A percentile compares a stretch with the other conserved stretches of the same genome.
Conservation (phyloP, 2,113 vertebrate genomes). For the rabbit (Oryctolagus cuniculus) region mOryCun1.1 NC_091435.1:6594501-6595000, state of each 20-base stretch:
- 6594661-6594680: background rate
- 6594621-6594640: background rate
- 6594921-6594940: background rate
- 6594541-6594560: background rate
- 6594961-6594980: fast-evolving
- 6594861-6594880: background rate
- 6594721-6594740: background rate
- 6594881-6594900: background rate
- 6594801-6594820: background rate
- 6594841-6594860: no score
- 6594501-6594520: fast-evolving
- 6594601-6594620: fast-evolving
- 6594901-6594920: background rate
- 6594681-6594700: background rate
- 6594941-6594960: fast-evolving
- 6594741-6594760: background rate
- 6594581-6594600: background rate
- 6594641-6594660: background rate
- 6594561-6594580: fast-evolving
- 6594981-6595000: background rate
- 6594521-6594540: fast-evolving
- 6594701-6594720: background rate
- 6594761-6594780: background rate
- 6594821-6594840: background rate
- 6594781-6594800: background rate